Evolutionary conservation across 2,888 invertebrate species (phyloP).

Genomic region (Drosophila mulleri): DNA sequence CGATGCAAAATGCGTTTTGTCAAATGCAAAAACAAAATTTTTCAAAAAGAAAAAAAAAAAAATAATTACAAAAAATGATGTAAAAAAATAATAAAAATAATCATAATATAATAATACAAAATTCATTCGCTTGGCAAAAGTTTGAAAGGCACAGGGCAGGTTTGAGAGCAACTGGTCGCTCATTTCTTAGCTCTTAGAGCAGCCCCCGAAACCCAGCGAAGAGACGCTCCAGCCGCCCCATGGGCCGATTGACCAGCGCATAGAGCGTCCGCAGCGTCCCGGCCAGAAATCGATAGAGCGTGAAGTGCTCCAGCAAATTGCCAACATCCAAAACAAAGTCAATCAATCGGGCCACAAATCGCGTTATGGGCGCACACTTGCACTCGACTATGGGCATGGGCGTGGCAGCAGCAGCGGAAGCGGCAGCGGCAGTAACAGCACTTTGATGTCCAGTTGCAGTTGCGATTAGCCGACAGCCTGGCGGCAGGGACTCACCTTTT

Average conservation of each 20-base stretch:
- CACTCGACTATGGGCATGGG: conserved; percentile 67
- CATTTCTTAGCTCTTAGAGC: conserved; percentile 40
- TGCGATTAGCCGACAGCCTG: conserved; percentile 35
- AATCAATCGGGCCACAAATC: conserved; percentile 83
- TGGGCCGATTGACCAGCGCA: conserved; percentile 76
- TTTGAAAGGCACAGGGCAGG: conserved; percentile 34
- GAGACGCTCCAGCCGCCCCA: conserved; percentile 71
- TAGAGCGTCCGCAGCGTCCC: conserved; percentile 79
- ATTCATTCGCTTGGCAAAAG: conserved; percentile 44
- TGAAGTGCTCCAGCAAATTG: conserved; percentile 83
- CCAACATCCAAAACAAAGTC: conserved; percentile 83
- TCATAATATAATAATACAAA: conserved; percentile 37
- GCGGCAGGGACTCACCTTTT: conserved; percentile 86
- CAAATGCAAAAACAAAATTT: conserved; percentile 79
- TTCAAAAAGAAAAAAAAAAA: conserved; percentile 49
- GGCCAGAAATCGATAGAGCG: conserved; percentile 82
- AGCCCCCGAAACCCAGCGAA: conserved; percentile 68
- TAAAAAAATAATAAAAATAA: conserved; percentile 32
- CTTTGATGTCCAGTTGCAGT: conserved; percentile 5
- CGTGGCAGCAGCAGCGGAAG: conserved; percentile 4
- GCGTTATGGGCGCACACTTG: conserved; percentile 84
- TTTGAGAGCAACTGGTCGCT: conserved; percentile 42
- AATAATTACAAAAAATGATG: conserved; percentile 52
- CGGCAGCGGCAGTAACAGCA: conserved; percentile 15
- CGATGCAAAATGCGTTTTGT: conserved; percentile 79